Evolutionary conservation across 2,113 vertebrate genomes (phyloP), one percentile per base, ranked within the genome.

Genomic region (Mixornis gularis): DNA sequence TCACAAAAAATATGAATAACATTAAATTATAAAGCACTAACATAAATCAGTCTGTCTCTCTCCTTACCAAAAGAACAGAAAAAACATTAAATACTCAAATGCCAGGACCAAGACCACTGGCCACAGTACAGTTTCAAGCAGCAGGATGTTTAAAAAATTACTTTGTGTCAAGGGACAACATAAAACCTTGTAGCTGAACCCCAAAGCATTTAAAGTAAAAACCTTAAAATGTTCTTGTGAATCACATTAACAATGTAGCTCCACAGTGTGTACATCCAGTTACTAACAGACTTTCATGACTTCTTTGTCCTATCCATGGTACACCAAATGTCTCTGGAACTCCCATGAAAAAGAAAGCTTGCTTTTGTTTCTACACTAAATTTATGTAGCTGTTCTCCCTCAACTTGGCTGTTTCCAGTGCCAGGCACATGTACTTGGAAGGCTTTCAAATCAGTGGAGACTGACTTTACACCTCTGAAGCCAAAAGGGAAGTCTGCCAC

Each of bases 401-500:
- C 41, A 70, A 44, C 46, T 85, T 77, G 81, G 59, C 79, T 52
- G 51, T 52, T 85, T 29, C 55, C 74, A 82, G 29, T 17, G 90
- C 87, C 80, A 86, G 29, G n/a, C 77, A 93, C 4, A 26, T 71
- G 46, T 34, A 79, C 58, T 85, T 91, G 94, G 80, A 92, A 85
- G 38, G 43, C 53, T 82, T 92, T 95, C 86, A 87, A 52, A 73
- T 32, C 53, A 87, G 51, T 0, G 12, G 4, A 92, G 73, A 60
- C 66, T 59, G 73, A 69, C 43, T 79, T 76, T 77, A 79, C 32
- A 36, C 20, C 19, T 25, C 77, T 79, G 83, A 79, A 90, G 90
- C 80, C 93, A 85, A 93, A 64, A 46, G 41, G 79, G 43, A 94
- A 92, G 65, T 43, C 73, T 93, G 90, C 83, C 53, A 62, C 78